phyloP scores from a whole-genome alignment of 2,797 vertebrate genomes.

The Australoheros facetus region DNA sequence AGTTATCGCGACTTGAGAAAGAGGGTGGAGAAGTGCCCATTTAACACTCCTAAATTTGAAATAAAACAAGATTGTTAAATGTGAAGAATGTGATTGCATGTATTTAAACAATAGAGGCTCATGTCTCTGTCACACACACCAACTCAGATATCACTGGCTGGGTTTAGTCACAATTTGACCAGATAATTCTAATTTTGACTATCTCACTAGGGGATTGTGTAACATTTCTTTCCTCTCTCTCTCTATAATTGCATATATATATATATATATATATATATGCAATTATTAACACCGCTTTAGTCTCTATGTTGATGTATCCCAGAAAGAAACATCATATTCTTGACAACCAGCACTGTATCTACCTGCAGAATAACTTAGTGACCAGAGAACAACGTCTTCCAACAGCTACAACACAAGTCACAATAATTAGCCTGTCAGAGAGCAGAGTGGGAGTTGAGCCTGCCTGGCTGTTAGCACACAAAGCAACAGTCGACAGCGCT shows the following conservation, averaged over 20 bases:
- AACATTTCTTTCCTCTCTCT: background rate
- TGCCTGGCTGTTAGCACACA: constrained; percentile 61
- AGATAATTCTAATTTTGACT: background rate
- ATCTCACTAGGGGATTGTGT: background rate
- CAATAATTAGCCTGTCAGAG: constrained; percentile 64
- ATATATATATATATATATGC: background rate
- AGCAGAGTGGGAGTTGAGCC: constrained; percentile 59
- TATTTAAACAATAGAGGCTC: background rate
- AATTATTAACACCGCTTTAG: background rate
- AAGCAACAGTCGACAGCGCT: constrained; percentile 54
- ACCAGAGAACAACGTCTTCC: constrained; percentile 19
- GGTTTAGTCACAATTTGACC: background rate
- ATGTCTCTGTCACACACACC: background rate
- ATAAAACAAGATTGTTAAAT: background rate
- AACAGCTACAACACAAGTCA: constrained; percentile 27
- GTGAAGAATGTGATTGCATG: background rate
- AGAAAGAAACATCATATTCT: background rate
- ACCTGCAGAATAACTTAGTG: constrained; percentile 13
- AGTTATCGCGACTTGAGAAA: background rate
- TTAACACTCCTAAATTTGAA: background rate
- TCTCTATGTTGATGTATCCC: background rate
- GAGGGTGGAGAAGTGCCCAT: background rate
- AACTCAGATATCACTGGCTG: background rate
- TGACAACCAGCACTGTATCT: background rate
- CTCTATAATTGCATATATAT: background rate